Evolutionary conservation across 2,113 vertebrate genomes (phyloP), one percentile per base, ranked within the genome.

Genomic region (Acrocephalus kingi): DNA sequence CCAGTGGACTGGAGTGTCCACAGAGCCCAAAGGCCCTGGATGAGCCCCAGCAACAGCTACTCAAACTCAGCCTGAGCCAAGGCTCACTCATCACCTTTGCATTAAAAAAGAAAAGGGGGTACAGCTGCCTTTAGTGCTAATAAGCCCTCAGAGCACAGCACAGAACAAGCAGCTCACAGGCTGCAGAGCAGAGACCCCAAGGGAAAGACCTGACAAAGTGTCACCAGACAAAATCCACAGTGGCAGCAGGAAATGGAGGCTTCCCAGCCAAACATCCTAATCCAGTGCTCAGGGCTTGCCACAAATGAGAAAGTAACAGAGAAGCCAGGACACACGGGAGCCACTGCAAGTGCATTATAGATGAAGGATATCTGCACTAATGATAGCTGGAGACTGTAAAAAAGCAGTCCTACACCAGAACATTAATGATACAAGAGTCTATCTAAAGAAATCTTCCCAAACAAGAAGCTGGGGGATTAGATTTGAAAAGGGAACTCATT

Each of bases 401-500:
- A 64, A 75, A 81, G 72, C 62, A 78, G 8, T 52, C 19, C 68
- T 89, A 37, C 78, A 69, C 56, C 31, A 77, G 78, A 62, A 67
- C 68, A 94, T 72, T 87, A 88, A 93, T 66, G 87, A 91, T 90
- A 78, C 94, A 95, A n/a, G 51, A 75, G 46, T 7, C 68, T 78
- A 66, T 79, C 90, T 87, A 92, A 94, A 76, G 79, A 96, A 93
- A 89, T 92, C 71, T 84, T 86, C 79, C 52, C 79, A 96, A 95
- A 96, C 71, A 89, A 79, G 90, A 30, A 86, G 27, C 69, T 84
- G 33, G 68, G 76, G 58, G 72, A 96, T 94, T 95, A 49, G 85
- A 51, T 51, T 59, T 94, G 86, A 93, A 94, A 95, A 49, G 77
- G 48, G 62, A 96, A 68, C 92, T 94, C 95, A 96, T 97, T 93